These are phyloP conservation scores for Macrotis lagotis DNA, from an alignment of 2,113 vertebrate species.

Conservation along the genomic window DNA sequence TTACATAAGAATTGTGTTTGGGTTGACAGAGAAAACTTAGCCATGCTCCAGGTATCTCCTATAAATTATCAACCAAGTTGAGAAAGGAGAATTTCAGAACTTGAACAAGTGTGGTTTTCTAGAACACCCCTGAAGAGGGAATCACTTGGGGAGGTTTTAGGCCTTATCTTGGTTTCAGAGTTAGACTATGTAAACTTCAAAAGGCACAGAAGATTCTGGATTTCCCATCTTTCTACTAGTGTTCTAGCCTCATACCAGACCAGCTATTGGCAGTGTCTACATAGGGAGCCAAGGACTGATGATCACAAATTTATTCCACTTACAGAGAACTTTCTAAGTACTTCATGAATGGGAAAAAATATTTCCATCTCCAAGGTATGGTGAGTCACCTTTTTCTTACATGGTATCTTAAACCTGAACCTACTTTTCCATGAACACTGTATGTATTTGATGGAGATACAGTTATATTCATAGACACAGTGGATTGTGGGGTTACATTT, in stretches of 20 bases:
- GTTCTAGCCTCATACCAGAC: not conserved
- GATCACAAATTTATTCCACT: not conserved
- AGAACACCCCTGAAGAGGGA: not conserved
- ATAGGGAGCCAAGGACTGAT: not conserved
- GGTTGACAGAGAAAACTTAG: not conserved
- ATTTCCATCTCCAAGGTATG: not conserved
- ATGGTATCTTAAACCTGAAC: not conserved
- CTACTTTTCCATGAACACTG: not conserved
- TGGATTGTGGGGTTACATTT: not conserved
- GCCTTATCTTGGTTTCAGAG: not conserved
- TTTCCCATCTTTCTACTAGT: not conserved
- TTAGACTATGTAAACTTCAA: not conserved
- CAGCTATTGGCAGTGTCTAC: not conserved
- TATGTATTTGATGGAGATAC: not conserved
- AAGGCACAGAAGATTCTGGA: not conserved
- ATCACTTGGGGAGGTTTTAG: not conserved
- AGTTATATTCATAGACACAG: not conserved
- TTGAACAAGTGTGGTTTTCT: not conserved
- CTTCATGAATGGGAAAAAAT: not conserved
- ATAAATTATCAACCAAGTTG: not conserved
- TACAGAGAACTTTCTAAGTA: not conserved
- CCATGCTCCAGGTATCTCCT: not conserved
- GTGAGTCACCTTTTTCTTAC: not conserved
- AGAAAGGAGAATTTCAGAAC: not conserved
- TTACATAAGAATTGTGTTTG: not conserved